Conservation (phyloP, 1,140 invertebrate genomes). For the Rhyzopertha dominica region DNA sequence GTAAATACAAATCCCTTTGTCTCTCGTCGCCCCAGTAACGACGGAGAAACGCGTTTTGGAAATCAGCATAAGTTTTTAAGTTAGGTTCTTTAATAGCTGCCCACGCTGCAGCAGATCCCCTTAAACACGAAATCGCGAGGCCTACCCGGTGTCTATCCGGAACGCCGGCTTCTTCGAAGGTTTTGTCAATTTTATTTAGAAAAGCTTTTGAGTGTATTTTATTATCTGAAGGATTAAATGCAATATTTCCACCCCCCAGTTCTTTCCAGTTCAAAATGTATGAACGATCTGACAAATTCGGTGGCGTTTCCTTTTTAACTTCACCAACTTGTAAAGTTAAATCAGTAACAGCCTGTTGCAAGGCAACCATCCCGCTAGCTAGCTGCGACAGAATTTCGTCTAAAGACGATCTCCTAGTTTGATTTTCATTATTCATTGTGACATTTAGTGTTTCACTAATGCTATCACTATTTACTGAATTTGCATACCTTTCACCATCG, state of each 20-base stretch:
- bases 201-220: constrained; percentile 5
- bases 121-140: constrained; percentile 1
- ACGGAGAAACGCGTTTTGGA: constrained; percentile 1
- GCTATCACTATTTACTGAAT: too few species aligned
- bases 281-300: too few species aligned
- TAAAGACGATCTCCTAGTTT: too few species aligned
- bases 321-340: too few species aligned
- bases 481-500: too few species aligned
- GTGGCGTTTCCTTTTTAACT: too few species aligned
- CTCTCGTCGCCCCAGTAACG: constrained; percentile 1
- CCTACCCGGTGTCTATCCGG: constrained; percentile 3
- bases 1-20: constrained; percentile 9
- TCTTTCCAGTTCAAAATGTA: constrained; percentile 13
- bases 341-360: too few species aligned
- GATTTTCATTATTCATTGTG: too few species aligned
- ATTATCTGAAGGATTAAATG: constrained; percentile 1
- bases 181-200: constrained; percentile 9
- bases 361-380: too few species aligned
- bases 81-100: not conserved
- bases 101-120: constrained; percentile 4
- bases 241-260: constrained; percentile 3
- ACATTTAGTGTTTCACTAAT: too few species aligned
- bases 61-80: constrained; percentile 3
- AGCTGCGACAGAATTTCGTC: too few species aligned
- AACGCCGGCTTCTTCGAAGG: constrained; percentile 8